Evolutionary conservation across 92 coral and sea anemone genomes (phyloP), one percentile per base, ranked within the genome.

Genomic region (Palythoa grandis): DNA sequence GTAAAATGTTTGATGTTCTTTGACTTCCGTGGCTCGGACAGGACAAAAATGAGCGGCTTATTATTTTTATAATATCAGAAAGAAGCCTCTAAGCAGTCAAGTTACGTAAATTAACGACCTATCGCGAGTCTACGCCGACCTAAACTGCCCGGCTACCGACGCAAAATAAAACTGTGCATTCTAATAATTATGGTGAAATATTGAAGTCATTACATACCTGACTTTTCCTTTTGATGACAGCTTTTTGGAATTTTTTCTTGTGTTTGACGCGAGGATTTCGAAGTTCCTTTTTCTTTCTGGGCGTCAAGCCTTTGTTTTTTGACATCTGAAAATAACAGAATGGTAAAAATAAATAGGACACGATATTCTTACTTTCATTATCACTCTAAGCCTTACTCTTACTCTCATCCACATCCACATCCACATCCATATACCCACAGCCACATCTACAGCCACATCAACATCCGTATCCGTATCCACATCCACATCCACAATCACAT

Each of bases 241-340:
- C 99, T 88, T 96, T 96, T 82, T 84, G 77, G 87, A 90, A 96
- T 77, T 96, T 96, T 83, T 93, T 96, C 80, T 96, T 90, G 92
- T 91, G 99, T 85, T 96, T 96, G 12, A 96, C 96, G 9, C 99
- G 98, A 72, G 99, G 99, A 82, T 96, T 96, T 8, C 97, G 90
- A 16, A 90, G 91, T 65, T 95, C 95, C 53, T 95, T 96, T 76
- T 95, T 96, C 91, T 91, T 95, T 86, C 86, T 96, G 63, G 95
- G 94, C 16, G 95, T 94, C 22, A 96, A 92, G 43, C 98, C 98
- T 88, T 95, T 96, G 89, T 96, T 96, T 77, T 94, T 95, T 11
- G 98, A 96, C 29, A 96, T 96, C 99, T 95, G 47, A 20, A 11
- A 16, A 25, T 38, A 19, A 61, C 3, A 76, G 25, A 70, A 52